Evolutionary conservation across 1,140 invertebrate species (phyloP), one percentile per base, ranked within the genome.

Genomic region (Leptinotarsa undecemlineata): DNA sequence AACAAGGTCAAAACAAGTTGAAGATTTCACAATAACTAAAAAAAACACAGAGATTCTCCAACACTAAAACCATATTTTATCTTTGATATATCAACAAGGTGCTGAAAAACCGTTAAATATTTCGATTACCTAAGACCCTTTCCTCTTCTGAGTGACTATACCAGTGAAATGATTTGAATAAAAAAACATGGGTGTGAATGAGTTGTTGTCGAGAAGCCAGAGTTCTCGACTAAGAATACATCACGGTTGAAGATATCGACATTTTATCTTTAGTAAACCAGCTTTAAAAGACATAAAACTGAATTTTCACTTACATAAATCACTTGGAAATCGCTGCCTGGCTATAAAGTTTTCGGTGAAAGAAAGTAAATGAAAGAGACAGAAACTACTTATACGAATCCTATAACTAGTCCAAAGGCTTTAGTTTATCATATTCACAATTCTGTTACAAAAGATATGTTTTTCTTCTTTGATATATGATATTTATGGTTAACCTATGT

Each of bases 401-500:
- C 3, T 66, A 66, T 21, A 21, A 66, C 63, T 66, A 66, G 63
- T 33, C 26, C 63, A 33, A n/a, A 23, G 26, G 14, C 15, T 66
- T 66, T 15, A 23, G 15, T 66, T 21, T 66, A 23, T 57, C 23
- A 61, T 19, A 71, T 71, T 71, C 57, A 57, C 51, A 23, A 61
- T 61, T 23, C 69, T 57, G 51, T 60, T 19, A 20, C 48, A 26
- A 60, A 61, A 51, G 26, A 61, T 60, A 51, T 15, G 23, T 71
- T 33, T 75, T 71, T 33, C 71, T 57, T 61, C 20, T 64, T 48
- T 60, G 68, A 71, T 71, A 71, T 74, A 75, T 71, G 61, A 71
- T 71, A 75, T 75, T 71, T 75, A 75, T 71, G 69, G 69, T n/a
- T 67, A 66, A 71, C 68, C 61, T 71, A 67, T 72, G 69, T 71